Base-by-base conservation (phyloP, 2,888 invertebrate species). In the Drosophila aldrichi region DNA sequence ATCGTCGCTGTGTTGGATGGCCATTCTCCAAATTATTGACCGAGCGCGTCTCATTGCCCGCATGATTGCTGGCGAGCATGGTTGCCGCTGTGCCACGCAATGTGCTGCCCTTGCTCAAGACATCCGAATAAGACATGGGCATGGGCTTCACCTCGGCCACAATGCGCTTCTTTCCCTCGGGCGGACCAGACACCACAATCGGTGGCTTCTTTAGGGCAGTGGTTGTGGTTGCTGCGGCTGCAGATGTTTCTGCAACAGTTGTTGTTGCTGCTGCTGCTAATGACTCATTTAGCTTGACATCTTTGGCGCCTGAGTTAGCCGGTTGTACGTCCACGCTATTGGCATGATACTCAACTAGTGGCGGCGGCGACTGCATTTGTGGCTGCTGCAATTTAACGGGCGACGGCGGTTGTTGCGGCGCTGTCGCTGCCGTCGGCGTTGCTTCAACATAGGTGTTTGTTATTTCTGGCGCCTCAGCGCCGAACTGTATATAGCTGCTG, bases 61-160 rank as follows among this genome's bases (percentile, higher is more conserved):
- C 6, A 16, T n/a, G 51, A 58, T 36, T 76, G 51, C 51, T 59
- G 25, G 70, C 22, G 14, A 38, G 60, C 0, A 49, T 18, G 46
- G 77, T 69, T 1, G 57, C 36, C 8, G 76, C 10, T 3, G 49
- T 44, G 16, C 18, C 49, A 4, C 78, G 74, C 55, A 79, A 34
- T 25, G 82, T 72, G 44, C 89, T 87, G 44, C 86, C 86, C 92
- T 97, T 97, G 36, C 96, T 95, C 46, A 97, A 91, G 9, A 97
- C 96, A 93, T 97, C 97, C 0, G 97, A 97, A 91, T 97, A 97
- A 16, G 96, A 96, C 56, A 97, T 97, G 60, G 97, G 94, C 97
- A 97, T 97, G 0, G 97, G 97, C 88, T 96, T 96, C 0, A 97
- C 97, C 93, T 97, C 97, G 41, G 97, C 97, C 0, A 97, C 95